A percentile compares a stretch with the other conserved stretches of the same genome.
These are phyloP conservation scores for Eueides isabella DNA, from an alignment of 1,140 invertebrate genomes.

Conservation along the genomic window DNA sequence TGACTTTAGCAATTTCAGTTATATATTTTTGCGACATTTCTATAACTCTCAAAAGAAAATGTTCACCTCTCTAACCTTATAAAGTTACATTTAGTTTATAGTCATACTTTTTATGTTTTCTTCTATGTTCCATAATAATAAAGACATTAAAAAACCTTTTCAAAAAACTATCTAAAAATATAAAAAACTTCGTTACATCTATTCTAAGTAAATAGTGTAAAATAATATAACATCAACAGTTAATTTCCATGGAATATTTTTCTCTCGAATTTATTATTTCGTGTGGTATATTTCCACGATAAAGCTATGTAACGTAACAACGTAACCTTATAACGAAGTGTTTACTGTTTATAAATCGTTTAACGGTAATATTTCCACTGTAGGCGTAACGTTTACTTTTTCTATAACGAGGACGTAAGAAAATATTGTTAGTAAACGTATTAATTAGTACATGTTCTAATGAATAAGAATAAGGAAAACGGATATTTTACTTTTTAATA, in stretches of 20 bases:
- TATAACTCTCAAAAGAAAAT: too few relatives aligned
- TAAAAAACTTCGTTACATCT: too few relatives aligned
- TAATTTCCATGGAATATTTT: not conserved
- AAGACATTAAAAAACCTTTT: too few relatives aligned
- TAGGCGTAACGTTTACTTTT: conserved; percentile 3
- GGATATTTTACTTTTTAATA: not conserved
- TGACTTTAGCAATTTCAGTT: too few relatives aligned
- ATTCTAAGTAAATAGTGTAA: too few relatives aligned
- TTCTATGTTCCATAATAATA: too few relatives aligned
- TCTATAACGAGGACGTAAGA: not conserved
- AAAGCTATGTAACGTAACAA: not conserved
- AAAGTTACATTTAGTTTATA: too few relatives aligned
- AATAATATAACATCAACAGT: not conserved
- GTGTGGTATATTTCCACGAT: not conserved
- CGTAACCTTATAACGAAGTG: not conserved
- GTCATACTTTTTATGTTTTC: too few relatives aligned
- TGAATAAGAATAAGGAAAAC: not conserved
- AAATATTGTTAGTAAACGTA: not conserved
- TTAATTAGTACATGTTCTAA: not conserved
- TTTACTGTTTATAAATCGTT: conserved; percentile 17
- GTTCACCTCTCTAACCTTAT: too few relatives aligned
- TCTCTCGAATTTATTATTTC: not conserved
- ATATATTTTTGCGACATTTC: too few relatives aligned
- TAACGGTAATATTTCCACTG: conserved; percentile 9
- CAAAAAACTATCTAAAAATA: too few relatives aligned